Conservation (phyloP, 2,113 vertebrate genomes). For the Anarhynchus alexandrinus region DNA sequence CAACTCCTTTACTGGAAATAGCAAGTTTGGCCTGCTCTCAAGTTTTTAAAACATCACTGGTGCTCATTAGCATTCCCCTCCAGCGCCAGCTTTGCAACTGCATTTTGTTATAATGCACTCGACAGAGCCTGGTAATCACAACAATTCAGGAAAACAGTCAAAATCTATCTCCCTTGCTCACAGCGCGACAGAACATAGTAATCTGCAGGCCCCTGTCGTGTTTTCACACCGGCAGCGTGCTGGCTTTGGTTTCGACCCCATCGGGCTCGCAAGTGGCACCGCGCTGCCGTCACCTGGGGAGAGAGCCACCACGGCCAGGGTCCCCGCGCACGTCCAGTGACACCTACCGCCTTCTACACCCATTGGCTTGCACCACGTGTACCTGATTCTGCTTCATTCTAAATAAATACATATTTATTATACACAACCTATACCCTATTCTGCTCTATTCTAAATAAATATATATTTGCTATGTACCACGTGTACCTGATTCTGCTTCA, state of each 20-base stretch:
- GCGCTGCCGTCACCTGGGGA: no score
- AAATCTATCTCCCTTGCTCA: neutral
- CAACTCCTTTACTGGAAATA: neutral
- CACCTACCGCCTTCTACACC: accelerated
- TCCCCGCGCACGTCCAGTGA: accelerated
- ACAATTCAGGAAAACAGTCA: neutral
- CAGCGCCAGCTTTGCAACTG: neutral
- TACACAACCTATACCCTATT: accelerated
- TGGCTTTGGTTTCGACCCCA: accelerated
- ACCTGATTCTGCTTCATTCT: neutral
- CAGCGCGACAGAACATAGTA: neutral
- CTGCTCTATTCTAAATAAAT: neutral
- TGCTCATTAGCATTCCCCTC: neutral
- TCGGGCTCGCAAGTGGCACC: neutral
- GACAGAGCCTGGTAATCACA: neutral
- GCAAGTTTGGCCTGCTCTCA: neutral
- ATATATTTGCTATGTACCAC: neutral
- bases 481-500: neutral
- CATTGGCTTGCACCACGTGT: neutral
- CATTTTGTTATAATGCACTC: neutral
- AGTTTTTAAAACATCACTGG: neutral
- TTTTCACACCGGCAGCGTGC: accelerated
- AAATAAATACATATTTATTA: neutral
- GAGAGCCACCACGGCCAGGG: no score
- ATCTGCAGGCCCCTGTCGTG: neutral